phyloP scores from a whole-genome alignment of 2,113 vertebrate genomes.

The Hippocampus zosterae region DNA sequence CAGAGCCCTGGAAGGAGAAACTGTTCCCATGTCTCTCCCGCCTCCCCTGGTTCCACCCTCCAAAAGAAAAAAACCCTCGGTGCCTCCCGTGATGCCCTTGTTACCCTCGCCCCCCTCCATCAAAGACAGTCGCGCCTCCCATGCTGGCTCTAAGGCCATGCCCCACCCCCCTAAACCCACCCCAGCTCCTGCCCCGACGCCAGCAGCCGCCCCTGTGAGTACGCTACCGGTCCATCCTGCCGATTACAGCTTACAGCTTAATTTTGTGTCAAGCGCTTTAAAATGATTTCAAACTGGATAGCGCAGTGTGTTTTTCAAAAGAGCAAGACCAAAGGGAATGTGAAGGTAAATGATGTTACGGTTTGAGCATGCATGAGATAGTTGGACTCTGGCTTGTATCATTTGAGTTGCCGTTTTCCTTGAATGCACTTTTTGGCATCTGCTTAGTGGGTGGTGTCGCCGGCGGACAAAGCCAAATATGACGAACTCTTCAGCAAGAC shows the following conservation, averaged over 20 bases:
- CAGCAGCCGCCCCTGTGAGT: slow-evolving; percentile 63
- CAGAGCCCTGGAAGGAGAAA: slow-evolving; percentile 91
- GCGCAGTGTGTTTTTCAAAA: slow-evolving; percentile 60
- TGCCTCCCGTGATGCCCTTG: slow-evolving; percentile 75
- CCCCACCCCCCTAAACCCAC: slow-evolving; percentile 69
- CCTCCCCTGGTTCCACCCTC: slow-evolving; percentile 89
- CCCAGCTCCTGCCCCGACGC: slow-evolving; percentile 52
- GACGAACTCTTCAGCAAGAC: slow-evolving; percentile 93
- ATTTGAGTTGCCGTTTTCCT: background rate
- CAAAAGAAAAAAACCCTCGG: slow-evolving; percentile 84
- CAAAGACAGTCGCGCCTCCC: slow-evolving; percentile 81
- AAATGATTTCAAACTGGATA: slow-evolving; percentile 61
- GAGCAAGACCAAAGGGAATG: slow-evolving; percentile 27
- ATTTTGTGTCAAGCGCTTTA: slow-evolving; percentile 9
- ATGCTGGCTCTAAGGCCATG: slow-evolving; percentile 76
- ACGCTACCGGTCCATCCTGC: slow-evolving; percentile 17
- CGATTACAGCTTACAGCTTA: slow-evolving; percentile 21
- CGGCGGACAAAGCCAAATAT: slow-evolving; percentile 89
- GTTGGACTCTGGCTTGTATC: background rate
- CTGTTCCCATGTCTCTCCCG: slow-evolving; percentile 92
- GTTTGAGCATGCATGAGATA: background rate
- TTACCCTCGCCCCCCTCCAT: slow-evolving; percentile 77
- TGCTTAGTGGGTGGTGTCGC: slow-evolving; percentile 87
- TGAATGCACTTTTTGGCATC: background rate
- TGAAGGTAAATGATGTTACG: slow-evolving; percentile 25